A percentile compares a stretch with the other conserved stretches of the same genome.
Evolutionary conservation across 2,113 vertebrate species (phyloP).

Genomic region (Grallaria varia): DNA sequence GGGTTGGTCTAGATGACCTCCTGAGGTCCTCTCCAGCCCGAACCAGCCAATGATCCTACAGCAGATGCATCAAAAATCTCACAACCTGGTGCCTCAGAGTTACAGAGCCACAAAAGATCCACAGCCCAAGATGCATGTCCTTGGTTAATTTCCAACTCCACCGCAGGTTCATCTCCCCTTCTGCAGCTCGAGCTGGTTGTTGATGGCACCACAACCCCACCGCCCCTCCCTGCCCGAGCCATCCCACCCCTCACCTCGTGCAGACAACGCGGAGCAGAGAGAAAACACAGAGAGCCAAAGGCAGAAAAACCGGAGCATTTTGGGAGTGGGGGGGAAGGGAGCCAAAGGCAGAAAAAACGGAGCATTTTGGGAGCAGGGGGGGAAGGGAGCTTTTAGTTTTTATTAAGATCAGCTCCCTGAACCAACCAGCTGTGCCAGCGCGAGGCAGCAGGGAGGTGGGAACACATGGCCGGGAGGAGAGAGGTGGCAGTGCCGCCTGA

Average conservation of each 20-base stretch:
- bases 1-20: neutral
- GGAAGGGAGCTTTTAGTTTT: neutral
- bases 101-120: neutral
- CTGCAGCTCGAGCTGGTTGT: neutral
- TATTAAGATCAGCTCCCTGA: neutral
- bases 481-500: neutral
- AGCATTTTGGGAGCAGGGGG: neutral
- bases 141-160: neutral
- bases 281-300: rapidly evolving
- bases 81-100: rapidly evolving
- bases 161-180: neutral
- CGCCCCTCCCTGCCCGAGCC: too few species aligned
- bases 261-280: rapidly evolving
- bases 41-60: rapidly evolving
- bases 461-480: conserved; percentile 49
- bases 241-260: rapidly evolving
- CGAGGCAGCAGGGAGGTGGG: conserved; percentile 34
- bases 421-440: conserved; percentile 44
- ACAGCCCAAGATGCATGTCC: neutral
- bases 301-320: neutral
- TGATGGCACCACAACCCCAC: neutral
- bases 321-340: neutral
- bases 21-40: neutral
- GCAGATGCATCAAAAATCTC: neutral
- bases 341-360: neutral